Evolutionary conservation across 1,140 invertebrate species (phyloP).

Genomic region (Marisa cornuarietis): DNA sequence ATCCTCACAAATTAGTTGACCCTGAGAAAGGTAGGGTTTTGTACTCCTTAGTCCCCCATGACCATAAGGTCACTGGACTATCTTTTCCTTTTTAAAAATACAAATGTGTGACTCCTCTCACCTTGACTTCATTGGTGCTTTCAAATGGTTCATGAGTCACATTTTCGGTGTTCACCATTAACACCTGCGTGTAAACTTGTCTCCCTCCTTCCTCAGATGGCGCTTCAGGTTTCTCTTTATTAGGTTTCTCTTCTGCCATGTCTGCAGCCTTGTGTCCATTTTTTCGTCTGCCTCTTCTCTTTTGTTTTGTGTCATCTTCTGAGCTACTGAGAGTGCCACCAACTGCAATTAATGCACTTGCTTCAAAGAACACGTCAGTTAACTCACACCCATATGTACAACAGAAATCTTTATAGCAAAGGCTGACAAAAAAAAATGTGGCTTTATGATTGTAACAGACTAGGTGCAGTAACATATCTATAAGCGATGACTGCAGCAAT

Average conservation of each 20-base stretch:
- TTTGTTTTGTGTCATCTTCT: slow-evolving; percentile 11
- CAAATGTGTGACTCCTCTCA: slow-evolving; percentile 49
- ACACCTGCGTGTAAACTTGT: slow-evolving; percentile 65
- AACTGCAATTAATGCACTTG: neutral
- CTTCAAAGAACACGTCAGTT: neutral
- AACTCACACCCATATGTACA: too few species aligned
- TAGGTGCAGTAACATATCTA: too few species aligned
- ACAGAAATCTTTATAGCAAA: too few species aligned
- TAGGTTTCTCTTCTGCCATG: slow-evolving; percentile 19
- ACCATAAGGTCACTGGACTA: too few species aligned
- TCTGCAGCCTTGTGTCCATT: slow-evolving; percentile 18
- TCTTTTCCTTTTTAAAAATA: too few species aligned
- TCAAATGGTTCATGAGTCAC: slow-evolving; percentile 88
- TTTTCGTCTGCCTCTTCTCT: slow-evolving; percentile 25
- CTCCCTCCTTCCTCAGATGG: neutral
- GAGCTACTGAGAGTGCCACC: neutral
- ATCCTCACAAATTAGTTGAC: too few species aligned
- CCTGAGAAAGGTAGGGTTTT: too few species aligned
- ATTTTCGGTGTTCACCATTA: slow-evolving; percentile 97
- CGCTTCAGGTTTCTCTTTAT: slow-evolving; percentile 18
- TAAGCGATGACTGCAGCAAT: too few species aligned
- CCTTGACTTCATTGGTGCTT: slow-evolving; percentile 94
- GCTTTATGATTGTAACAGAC: too few species aligned
- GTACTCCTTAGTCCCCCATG: too few species aligned
- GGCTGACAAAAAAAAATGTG: too few species aligned